Conservation (phyloP, 2,797 vertebrate species). For the Poeciliopsis turneri region DNA sequence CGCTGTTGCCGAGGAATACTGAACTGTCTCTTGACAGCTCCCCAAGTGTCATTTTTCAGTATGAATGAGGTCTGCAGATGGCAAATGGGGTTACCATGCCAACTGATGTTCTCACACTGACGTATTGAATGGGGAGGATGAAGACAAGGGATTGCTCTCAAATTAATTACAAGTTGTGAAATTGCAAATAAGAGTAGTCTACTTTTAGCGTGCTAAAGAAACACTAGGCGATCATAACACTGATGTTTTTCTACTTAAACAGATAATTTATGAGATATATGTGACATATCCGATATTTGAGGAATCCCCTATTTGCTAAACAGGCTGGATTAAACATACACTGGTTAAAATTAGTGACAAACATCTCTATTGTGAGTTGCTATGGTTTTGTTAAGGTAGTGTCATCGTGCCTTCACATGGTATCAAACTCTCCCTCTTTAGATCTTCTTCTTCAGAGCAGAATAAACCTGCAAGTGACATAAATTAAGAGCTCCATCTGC, state of each 20-base stretch:
- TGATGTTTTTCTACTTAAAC: conserved; percentile 14
- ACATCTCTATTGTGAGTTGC: background rate
- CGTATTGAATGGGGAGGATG: conserved; percentile 54
- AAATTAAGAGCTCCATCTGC: conserved; percentile 85
- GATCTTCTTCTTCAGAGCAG: conserved; percentile 80
- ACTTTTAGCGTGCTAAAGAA: conserved; percentile 24
- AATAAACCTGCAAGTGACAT: conserved; percentile 85
- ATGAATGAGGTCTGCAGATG: conserved; percentile 70
- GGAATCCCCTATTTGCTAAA: background rate
- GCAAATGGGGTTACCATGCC: conserved; percentile 76
- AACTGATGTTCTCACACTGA: conserved; percentile 56
- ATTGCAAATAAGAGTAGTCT: conserved; percentile 30
- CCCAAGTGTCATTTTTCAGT: conserved; percentile 69
- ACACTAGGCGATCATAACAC: conserved; percentile 8
- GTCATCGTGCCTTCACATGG: conserved; percentile 41
- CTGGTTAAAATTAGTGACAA: background rate
- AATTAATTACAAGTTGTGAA: conserved; percentile 45
- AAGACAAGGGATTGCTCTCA: conserved; percentile 45
- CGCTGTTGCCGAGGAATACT: conserved; percentile 52
- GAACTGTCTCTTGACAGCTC: conserved; percentile 70
- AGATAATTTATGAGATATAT: background rate
- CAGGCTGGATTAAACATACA: background rate
- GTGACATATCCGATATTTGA: background rate
- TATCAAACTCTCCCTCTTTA: conserved; percentile 81
- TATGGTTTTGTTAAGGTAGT: conserved; percentile 21